Evolutionary conservation across 2,888 invertebrate genomes (phyloP).

Genomic region (Villa cingulata): DNA sequence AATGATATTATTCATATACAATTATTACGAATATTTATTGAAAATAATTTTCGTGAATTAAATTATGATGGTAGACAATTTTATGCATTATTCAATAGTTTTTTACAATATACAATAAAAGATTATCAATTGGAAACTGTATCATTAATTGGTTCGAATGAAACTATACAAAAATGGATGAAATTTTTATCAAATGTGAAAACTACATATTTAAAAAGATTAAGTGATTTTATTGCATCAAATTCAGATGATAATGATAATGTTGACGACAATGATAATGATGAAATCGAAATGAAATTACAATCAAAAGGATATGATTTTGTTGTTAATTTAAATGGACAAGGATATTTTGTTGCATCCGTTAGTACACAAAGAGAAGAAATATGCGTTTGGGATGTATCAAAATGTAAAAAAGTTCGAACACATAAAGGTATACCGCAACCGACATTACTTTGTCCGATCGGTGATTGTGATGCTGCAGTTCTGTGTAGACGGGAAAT

Average conservation of each 20-base stretch:
- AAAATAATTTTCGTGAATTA: slow-evolving; percentile 55
- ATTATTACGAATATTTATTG: slow-evolving; percentile 48
- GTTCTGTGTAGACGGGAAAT: slow-evolving; percentile 72
- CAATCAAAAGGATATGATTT: slow-evolving; percentile 35
- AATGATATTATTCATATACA: slow-evolving; percentile 20
- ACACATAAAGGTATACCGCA: slow-evolving; percentile 59
- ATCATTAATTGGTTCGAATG: slow-evolving; percentile 23
- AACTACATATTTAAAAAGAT: slow-evolving; percentile 37
- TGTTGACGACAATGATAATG: slow-evolving; percentile 3
- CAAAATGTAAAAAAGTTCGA: slow-evolving; percentile 49
- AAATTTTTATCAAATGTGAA: slow-evolving; percentile 27
- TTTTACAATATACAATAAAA: too few relatives aligned
- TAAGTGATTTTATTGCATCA: slow-evolving; percentile 35
- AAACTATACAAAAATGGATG: slow-evolving; percentile 29
- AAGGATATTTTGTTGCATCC: slow-evolving; percentile 60
- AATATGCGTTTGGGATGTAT: slow-evolving; percentile 70
- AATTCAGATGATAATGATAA: slow-evolving; percentile 27
- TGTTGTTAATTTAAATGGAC: slow-evolving; percentile 33
- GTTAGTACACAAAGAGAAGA: slow-evolving; percentile 61
- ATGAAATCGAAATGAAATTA: slow-evolving; percentile 14
- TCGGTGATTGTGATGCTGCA: slow-evolving; percentile 61
- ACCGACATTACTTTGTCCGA: slow-evolving; percentile 64
- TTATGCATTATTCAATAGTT: slow-evolving; percentile 52
- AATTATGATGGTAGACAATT: slow-evolving; percentile 74
- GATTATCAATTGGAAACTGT: slow-evolving; percentile 24